phyloP scores from a whole-genome alignment of 2,797 vertebrate genomes.

The Acipenser transmontanus region DNA sequence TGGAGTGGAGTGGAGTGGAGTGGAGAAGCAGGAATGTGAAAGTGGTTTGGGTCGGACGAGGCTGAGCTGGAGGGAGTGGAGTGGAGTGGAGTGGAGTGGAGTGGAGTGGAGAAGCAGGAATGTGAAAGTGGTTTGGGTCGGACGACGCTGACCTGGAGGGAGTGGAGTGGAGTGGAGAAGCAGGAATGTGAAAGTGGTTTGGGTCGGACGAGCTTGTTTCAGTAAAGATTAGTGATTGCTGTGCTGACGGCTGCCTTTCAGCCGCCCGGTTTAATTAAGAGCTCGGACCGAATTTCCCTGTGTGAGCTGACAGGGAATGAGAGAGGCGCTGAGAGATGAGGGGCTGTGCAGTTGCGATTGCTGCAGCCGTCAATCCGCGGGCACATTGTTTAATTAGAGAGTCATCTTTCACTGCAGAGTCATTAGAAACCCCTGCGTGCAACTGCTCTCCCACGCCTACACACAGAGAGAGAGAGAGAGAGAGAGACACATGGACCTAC shows the following conservation, averaged over 20 bases:
- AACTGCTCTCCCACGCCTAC: neutral
- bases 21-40: conserved; percentile 2
- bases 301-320: neutral
- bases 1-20: neutral
- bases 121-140: conserved; percentile 8
- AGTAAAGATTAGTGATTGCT: conserved; percentile 31
- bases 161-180: neutral
- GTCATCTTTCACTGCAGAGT: conserved; percentile 16
- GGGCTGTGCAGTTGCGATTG: conserved; percentile 18
- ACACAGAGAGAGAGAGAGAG: conserved; percentile 2
- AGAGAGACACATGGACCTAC: neutral
- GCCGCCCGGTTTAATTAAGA: conserved; percentile 28
- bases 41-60: neutral
- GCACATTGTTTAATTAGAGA: conserved; percentile 23
- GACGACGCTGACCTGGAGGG: neutral
- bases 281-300: conserved; percentile 9
- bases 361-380: conserved; percentile 15
- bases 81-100: conserved; percentile 3
- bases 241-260: conserved; percentile 30
- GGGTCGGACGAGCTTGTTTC: conserved; percentile 25
- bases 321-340: conserved; percentile 23
- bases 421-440: neutral
- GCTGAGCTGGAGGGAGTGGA: neutral
- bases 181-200: conserved; percentile 12
- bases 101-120: conserved; percentile 23